Conservation (phyloP, 2,113 vertebrate genomes). For the Phyllostomus hastatus region DNA sequence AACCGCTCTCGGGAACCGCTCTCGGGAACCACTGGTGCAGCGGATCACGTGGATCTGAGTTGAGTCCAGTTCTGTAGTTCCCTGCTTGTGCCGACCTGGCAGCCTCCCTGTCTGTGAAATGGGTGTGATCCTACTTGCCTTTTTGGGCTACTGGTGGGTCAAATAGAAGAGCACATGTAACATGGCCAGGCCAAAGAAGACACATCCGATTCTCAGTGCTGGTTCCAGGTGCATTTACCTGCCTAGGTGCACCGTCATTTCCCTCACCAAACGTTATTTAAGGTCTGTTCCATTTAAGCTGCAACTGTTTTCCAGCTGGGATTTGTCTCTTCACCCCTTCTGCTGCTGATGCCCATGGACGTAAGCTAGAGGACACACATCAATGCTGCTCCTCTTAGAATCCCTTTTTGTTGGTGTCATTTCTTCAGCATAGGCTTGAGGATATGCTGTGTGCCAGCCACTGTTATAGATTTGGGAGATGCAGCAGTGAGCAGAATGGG, state of each 20-base stretch:
- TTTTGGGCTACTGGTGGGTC: background rate
- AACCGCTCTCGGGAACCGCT: background rate
- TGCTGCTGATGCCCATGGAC: background rate
- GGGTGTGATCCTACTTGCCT: background rate
- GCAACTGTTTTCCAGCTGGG: background rate
- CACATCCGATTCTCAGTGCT: no score
- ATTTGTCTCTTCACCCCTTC: background rate
- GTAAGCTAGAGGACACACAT: background rate
- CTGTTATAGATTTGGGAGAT: background rate
- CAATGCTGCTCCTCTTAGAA: background rate
- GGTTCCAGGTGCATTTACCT: background rate
- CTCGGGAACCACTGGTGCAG: background rate
- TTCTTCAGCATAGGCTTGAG: background rate
- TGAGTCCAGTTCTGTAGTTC: background rate
- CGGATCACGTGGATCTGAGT: background rate
- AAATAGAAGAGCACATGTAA: background rate
- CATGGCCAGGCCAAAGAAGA: background rate
- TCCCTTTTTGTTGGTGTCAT: background rate
- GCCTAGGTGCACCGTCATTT: fast-evolving
- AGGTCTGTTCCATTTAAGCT: background rate
- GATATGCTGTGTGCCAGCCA: background rate
- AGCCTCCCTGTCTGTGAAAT: background rate
- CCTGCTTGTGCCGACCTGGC: background rate
- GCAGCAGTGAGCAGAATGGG: background rate
- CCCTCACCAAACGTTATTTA: no score